A percentile compares a stretch with the other conserved stretches of the same genome.
Conservation (phyloP, 2,113 vertebrate genomes). For the Connochaetes taurinus region DNA sequence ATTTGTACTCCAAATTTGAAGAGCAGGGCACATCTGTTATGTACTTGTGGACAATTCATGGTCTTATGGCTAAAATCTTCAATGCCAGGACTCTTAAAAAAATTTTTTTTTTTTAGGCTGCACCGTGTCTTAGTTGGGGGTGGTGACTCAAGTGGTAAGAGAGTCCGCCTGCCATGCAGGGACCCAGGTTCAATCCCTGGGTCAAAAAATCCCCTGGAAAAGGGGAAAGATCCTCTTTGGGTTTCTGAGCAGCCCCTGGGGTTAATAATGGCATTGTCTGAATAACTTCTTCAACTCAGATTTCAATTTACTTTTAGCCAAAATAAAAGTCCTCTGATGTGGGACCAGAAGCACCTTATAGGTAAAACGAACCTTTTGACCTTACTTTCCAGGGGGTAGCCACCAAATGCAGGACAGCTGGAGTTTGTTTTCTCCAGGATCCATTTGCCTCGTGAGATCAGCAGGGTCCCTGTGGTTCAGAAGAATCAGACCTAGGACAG, state of each 20-base stretch:
- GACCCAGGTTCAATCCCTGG: not conserved
- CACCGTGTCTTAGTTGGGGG: fast-evolving
- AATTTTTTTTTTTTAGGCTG: not conserved
- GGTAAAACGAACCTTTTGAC: not conserved
- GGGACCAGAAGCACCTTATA: not conserved
- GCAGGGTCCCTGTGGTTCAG: not conserved
- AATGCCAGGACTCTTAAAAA: not conserved
- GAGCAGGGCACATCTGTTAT: not conserved
- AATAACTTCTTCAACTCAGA: not conserved
- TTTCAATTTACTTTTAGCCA: not conserved
- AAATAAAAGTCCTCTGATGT: not conserved
- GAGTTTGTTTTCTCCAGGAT: not conserved
- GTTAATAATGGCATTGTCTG: not conserved
- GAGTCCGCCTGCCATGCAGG: not conserved
- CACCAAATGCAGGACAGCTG: not conserved
- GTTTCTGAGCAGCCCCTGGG: not conserved
- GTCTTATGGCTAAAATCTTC: not conserved
- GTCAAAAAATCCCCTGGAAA: not conserved
- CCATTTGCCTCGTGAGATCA: not conserved
- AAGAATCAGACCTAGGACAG: not conserved
- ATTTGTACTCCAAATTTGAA: not conserved
- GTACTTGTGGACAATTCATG: not conserved
- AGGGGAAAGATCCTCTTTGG: not conserved
- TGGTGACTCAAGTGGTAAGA: not conserved
- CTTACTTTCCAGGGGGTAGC: not conserved